A percentile compares a stretch with the other conserved stretches of the same genome.
These are phyloP conservation scores for Dyspetes luteomarginatus DNA, from an alignment of 2,888 invertebrate genomes.

Conservation along the genomic window DNA sequence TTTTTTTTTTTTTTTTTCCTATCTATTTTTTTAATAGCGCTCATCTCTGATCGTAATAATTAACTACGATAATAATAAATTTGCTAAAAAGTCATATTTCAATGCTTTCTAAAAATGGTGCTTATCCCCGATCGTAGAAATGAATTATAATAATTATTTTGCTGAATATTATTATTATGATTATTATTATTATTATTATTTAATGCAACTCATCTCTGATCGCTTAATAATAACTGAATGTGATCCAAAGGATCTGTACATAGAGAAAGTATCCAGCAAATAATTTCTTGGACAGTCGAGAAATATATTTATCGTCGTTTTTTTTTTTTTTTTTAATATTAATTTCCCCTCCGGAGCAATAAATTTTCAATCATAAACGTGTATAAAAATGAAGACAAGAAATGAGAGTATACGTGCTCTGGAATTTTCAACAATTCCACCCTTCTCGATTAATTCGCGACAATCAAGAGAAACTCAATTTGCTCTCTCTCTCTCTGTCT, in stretches of 20 bases:
- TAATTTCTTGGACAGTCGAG: not conserved
- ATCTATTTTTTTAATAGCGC: too few species aligned
- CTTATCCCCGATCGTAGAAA: slow-evolving; percentile 1
- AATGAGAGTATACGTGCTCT: slow-evolving; percentile 29
- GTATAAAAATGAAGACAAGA: slow-evolving; percentile 1
- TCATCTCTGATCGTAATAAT: too few species aligned
- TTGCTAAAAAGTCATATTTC: too few species aligned
- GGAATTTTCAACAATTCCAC: slow-evolving; percentile 43
- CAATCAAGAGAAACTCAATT: slow-evolving; percentile 62
- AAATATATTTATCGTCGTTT: slow-evolving; percentile 27
- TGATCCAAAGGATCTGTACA: not conserved
- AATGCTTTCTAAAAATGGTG: too few species aligned
- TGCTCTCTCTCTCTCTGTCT: slow-evolving; percentile 1
- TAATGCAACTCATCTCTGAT: slow-evolving; percentile 20
- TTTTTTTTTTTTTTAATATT: slow-evolving; percentile 38
- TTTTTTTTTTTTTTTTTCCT: too few species aligned
- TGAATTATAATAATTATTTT: not conserved
- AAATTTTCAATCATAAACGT: slow-evolving; percentile 19
- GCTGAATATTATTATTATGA: too few species aligned
- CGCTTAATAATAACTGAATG: slow-evolving; percentile 1
- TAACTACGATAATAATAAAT: too few species aligned
- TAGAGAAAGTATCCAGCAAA: slow-evolving; percentile 41
- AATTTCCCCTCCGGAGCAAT: slow-evolving; percentile 33
- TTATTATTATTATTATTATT: not conserved
- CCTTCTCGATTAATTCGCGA: slow-evolving; percentile 38